Percentiles rank a stretch among this genome's conserved stretches.
phyloP scores from a whole-genome alignment of 1,140 invertebrate genomes.

The Drosophila pseudoobscura region DNA sequence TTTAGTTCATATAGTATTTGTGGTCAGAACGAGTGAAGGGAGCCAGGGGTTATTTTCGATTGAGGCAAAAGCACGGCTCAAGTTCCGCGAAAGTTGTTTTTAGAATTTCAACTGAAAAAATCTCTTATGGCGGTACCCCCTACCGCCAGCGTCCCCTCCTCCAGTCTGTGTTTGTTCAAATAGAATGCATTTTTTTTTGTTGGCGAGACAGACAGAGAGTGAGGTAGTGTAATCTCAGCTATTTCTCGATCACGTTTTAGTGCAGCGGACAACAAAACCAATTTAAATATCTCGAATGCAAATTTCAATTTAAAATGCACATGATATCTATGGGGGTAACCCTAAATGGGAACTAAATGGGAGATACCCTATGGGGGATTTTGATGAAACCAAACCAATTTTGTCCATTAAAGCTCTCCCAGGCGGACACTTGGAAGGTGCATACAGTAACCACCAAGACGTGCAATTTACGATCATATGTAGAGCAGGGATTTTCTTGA shows the following conservation, averaged over 20 bases:
- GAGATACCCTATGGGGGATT: constrained; percentile 32
- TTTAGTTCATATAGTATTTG: too few species aligned
- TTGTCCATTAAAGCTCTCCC: too few species aligned
- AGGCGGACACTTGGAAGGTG: too few species aligned
- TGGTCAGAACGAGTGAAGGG: too few species aligned
- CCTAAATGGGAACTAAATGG: constrained; percentile 7
- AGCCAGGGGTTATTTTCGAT: too few species aligned
- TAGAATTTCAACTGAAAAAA: constrained; percentile 47
- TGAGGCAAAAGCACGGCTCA: constrained; percentile 18
- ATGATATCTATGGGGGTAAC: constrained; percentile 8
- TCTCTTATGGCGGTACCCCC: background rate
- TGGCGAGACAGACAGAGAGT: too few species aligned
- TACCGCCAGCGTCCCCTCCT: background rate
- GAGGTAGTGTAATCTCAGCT: constrained; percentile 21
- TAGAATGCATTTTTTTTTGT: constrained; percentile 4
- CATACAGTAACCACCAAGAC: too few species aligned
- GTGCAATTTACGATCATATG: too few species aligned
- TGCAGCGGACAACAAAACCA: constrained; percentile 37
- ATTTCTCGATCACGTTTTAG: constrained; percentile 56
- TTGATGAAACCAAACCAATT: constrained; percentile 8
- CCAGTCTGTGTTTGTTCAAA: constrained; percentile 13
- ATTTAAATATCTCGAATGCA: constrained; percentile 69
- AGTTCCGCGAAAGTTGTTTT: constrained; percentile 71
- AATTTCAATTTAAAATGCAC: constrained; percentile 47
- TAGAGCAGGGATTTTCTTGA: too few species aligned